phyloP scores from a whole-genome alignment of 1,140 invertebrate species.

The Meteorus sp. region DNA sequence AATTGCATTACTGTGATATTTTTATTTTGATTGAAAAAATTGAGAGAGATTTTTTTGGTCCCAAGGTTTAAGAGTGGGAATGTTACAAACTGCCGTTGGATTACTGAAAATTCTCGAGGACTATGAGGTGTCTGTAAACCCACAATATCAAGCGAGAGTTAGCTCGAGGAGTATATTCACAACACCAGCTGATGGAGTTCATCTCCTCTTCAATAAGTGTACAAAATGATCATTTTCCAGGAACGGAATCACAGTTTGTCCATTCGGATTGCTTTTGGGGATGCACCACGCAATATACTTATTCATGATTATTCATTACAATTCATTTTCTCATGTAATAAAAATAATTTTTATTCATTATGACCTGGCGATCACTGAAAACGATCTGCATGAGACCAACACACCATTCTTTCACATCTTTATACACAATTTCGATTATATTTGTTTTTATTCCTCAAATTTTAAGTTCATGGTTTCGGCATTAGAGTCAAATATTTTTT shows the following conservation, averaged over 20 bases:
- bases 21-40: not conserved
- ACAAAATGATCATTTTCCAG: not conserved
- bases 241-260: not conserved
- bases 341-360: not conserved
- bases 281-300: too few species aligned
- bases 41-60: too few species aligned
- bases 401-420: too few species aligned
- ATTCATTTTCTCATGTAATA: not conserved
- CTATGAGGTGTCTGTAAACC: conserved; percentile 51
- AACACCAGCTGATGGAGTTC: conserved; percentile 9
- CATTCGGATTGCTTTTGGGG: not conserved
- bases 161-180: conserved; percentile 16
- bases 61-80: conserved; percentile 64
- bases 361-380: too few species aligned
- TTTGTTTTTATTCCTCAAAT: not conserved
- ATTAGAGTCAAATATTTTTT: conserved; percentile 51
- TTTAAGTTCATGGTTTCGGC: conserved; percentile 36
- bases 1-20: too few species aligned
- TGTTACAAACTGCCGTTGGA: conserved; percentile 66
- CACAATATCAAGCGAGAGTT: conserved; percentile 28
- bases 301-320: too few species aligned
- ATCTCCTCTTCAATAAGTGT: not conserved
- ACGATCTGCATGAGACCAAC: too few species aligned
- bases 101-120: conserved; percentile 55
- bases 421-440: too few species aligned